These are phyloP conservation scores for Emberiza fucata DNA, from an alignment of 2,113 vertebrate genomes.

Conservation along the genomic window DNA sequence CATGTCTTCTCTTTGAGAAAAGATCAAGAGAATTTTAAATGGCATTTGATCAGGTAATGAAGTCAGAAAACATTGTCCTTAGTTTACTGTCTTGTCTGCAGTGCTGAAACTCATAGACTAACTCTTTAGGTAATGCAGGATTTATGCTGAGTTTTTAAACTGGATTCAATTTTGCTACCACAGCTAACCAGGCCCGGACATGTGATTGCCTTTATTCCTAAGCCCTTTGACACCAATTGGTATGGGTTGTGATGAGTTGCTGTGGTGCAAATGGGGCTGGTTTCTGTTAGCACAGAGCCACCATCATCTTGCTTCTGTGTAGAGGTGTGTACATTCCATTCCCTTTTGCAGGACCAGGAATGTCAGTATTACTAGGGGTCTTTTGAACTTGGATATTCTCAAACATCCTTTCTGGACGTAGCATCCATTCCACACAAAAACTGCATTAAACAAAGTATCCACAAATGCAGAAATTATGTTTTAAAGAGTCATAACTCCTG, in stretches of 20 bases:
- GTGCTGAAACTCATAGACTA: neutral
- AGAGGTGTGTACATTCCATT: neutral
- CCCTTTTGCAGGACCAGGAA: neutral
- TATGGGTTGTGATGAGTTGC: neutral
- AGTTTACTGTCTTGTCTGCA: neutral
- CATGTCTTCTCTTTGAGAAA: neutral
- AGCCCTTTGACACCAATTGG: neutral
- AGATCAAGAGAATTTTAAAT: neutral
- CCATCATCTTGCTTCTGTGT: neutral
- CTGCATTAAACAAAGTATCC: neutral
- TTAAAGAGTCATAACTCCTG: neutral
- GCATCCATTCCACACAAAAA: neutral
- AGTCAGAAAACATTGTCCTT: neutral
- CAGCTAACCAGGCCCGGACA: neutral
- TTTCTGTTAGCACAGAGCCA: neutral
- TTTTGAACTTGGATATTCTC: neutral
- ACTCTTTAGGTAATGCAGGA: neutral
- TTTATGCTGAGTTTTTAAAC: neutral
- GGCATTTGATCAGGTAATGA: neutral
- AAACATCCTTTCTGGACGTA: neutral
- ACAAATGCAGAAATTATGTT: neutral
- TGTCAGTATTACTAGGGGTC: neutral
- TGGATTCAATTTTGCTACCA: neutral
- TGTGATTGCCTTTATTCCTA: neutral
- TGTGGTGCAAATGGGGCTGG: neutral